Conservation (phyloP, 2,888 invertebrate genomes). For the Aphidius colemani region DNA sequence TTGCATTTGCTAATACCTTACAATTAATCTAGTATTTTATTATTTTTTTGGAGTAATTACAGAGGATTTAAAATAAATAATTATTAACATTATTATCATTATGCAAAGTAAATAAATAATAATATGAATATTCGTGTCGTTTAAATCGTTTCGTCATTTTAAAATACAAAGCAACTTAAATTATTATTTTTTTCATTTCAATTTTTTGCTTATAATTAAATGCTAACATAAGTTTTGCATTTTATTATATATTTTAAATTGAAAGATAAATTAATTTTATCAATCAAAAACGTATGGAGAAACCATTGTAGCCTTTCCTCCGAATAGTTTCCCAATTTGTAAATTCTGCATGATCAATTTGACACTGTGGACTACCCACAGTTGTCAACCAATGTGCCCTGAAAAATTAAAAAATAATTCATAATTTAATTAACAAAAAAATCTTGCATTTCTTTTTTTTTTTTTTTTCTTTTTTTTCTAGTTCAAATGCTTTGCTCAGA, state of each 20-base stretch:
- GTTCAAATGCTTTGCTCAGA: constrained; percentile 1
- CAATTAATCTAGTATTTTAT: too few species aligned
- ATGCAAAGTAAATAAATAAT: constrained; percentile 2
- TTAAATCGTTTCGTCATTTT: constrained; percentile 1
- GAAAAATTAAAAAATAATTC: constrained; percentile 11
- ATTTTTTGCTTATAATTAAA: constrained; percentile 16
- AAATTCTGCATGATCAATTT: constrained; percentile 82
- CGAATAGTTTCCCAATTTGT: constrained; percentile 79
- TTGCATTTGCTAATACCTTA: too few species aligned
- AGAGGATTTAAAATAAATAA: constrained; percentile 14
- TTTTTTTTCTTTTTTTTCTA: constrained; percentile 1
- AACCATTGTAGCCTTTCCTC: constrained; percentile 72
- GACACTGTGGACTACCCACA: constrained; percentile 82
- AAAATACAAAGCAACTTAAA: neutral
- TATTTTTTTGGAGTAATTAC: constrained; percentile 17
- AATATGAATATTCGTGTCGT: constrained; percentile 9
- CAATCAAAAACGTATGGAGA: constrained; percentile 78
- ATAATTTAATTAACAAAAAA: neutral
- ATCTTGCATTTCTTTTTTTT: neutral
- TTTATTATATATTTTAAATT: too few species aligned
- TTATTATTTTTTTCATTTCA: too few species aligned
- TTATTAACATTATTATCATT: neutral
- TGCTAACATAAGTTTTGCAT: constrained; percentile 9
- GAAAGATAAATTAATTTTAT: neutral
- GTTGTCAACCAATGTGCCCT: constrained; percentile 84